Conservation (phyloP, 2,113 vertebrate genomes). For the Hoplias malabaricus region DNA sequence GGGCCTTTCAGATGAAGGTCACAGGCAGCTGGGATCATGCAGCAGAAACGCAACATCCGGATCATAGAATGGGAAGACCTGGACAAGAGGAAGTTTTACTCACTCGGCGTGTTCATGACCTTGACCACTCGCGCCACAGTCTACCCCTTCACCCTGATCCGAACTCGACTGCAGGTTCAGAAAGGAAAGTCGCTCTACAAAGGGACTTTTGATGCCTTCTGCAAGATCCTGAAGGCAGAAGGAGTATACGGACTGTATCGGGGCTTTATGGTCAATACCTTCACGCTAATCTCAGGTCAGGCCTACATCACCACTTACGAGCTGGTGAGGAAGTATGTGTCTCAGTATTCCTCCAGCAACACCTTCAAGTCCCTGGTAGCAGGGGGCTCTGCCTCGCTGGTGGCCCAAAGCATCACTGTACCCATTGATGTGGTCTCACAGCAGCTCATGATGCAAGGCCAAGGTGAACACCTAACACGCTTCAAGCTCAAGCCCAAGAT, state of each 20-base stretch:
- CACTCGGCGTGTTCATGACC: constrained; percentile 91
- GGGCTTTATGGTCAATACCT: constrained; percentile 92
- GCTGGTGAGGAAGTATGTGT: constrained; percentile 87
- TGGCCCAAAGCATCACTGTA: constrained; percentile 96
- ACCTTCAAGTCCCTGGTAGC: constrained; percentile 91
- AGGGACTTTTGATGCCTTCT: constrained; percentile 89
- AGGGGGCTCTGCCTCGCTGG: constrained; percentile 87
- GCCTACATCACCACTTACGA: constrained; percentile 96
- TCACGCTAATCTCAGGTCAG: constrained; percentile 91
- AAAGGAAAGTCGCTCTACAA: constrained; percentile 89
- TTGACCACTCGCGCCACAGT: constrained; percentile 91
- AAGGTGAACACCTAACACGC: constrained; percentile 84
- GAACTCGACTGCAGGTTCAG: constrained; percentile 91
- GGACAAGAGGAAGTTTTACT: constrained; percentile 97
- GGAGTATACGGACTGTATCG: constrained; percentile 86
- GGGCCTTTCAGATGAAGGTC: constrained; percentile 37
- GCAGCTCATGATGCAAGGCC: constrained; percentile 96
- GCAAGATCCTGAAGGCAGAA: constrained; percentile 86
- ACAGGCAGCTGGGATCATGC: constrained; percentile 61
- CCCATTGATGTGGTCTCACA: constrained; percentile 94
- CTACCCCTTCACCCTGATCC: constrained; percentile 92
- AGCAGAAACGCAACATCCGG: constrained; percentile 84
- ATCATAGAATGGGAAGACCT: constrained; percentile 98
- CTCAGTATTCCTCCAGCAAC: constrained; percentile 84
- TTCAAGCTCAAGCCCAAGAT: constrained; percentile 76